Evolutionary conservation across 1,140 invertebrate genomes (phyloP), one percentile per base, ranked within the genome.

Genomic region (Apis cerana): DNA sequence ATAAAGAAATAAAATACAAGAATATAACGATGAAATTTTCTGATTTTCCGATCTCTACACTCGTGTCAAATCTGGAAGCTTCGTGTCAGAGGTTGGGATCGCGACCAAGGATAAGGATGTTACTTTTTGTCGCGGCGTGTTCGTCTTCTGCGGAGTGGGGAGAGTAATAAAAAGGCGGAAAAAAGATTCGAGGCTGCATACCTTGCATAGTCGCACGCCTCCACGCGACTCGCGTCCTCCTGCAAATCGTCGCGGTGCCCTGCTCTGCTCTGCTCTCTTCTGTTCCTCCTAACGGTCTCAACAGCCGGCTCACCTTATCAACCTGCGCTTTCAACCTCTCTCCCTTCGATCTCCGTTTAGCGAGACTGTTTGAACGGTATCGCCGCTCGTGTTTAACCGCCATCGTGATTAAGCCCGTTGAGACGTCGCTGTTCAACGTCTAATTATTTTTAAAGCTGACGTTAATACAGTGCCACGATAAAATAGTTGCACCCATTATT

Each of bases 141-240:
- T 84, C 52, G 67, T 64, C 69, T 69, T 84, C 56, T 68, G 65
- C 54, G 76, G 59, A 54, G 71, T 0, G 33, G 79, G 80, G 67
- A 83, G 76, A 70, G 65, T 87, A 91, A 91, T 91, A 89, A 89
- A 62, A 89, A 90, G 89, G 85, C 87, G 86, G 85, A 76, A 89
- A 91, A 90, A 92, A 89, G 80, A 82, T 72, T 71, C 67, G 71
- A 59, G 85, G 82, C 79, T 88, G 90, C 89, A 91, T 91, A 89
- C 91, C 91, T 87, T 85, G 86, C 89, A 91, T 92, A 92, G 90
- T 91, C 90, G 85, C 90, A 92, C 90, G 90, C 89, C 90, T 90
- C 89, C 89, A 91, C 91, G 90, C 89, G 90, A 92, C 91, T 89
- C 85, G 77, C 89, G 85, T 83, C 75, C 48, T 83, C 75, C 48